phyloP scores from a whole-genome alignment of 1,140 invertebrate genomes.

The Drosophila ironensis region DNA sequence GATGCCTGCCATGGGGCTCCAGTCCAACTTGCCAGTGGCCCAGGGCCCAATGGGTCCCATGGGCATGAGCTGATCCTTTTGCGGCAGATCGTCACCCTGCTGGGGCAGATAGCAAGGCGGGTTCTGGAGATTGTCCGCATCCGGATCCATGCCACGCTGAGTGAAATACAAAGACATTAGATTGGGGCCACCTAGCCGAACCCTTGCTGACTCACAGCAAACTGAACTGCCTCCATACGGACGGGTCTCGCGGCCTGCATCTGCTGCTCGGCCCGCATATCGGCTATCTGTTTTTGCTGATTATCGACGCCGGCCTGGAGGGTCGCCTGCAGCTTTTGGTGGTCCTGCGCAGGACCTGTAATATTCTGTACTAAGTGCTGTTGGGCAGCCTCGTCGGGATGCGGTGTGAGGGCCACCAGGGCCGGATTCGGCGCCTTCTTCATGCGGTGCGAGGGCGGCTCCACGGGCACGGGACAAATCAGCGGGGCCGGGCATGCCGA shows the following conservation, averaged over 20 bases:
- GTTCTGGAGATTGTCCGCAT: conserved; percentile 67
- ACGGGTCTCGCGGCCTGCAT: conserved; percentile 12
- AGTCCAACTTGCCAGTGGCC: conserved; percentile 87
- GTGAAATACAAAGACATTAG: not conserved
- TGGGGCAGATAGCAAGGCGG: conserved; percentile 84
- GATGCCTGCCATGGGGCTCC: conserved; percentile 86
- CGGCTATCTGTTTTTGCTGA: conserved; percentile 49
- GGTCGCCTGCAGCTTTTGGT: conserved; percentile 29
- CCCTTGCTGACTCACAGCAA: conserved; percentile 56
- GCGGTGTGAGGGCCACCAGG: conserved; percentile 28
- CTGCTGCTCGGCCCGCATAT: conserved; percentile 46
- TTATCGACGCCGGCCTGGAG: conserved; percentile 47
- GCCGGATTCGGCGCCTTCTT: conserved; percentile 16
- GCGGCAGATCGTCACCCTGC: conserved; percentile 82
- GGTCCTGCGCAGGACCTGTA: conserved; percentile 19
- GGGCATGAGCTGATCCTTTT: conserved; percentile 71
- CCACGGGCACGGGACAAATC: conserved; percentile 39
- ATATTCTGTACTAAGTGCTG: conserved; percentile 27
- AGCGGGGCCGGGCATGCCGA: conserved; percentile 53
- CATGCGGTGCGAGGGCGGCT: conserved; percentile 22
- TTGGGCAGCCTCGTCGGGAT: conserved; percentile 30
- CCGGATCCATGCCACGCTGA: conserved; percentile 52
- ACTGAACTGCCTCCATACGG: conserved; percentile 34
- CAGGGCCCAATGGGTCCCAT: conserved; percentile 85
- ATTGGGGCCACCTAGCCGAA: too few species aligned